A percentile compares a stretch with the other conserved stretches of the same genome.
Evolutionary conservation across 2,113 vertebrate genomes (phyloP).

Genomic region (Hyperopisus bebe): DNA sequence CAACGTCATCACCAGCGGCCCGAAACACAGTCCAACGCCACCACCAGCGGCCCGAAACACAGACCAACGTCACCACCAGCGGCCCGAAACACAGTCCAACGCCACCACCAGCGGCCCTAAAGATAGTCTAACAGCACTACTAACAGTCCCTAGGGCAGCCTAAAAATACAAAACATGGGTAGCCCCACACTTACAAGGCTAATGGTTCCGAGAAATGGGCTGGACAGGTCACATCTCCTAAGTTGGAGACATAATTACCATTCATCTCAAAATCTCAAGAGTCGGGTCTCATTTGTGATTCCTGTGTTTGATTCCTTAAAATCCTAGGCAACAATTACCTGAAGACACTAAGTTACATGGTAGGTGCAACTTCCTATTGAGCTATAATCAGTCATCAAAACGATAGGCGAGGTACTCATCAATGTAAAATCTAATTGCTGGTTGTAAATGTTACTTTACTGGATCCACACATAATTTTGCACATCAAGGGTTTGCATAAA

Average conservation of each 20-base stretch:
- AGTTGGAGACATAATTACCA: not conserved
- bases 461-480: not conserved
- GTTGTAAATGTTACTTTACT: not conserved
- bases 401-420: not conserved
- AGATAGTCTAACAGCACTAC: not conserved
- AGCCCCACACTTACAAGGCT: not conserved
- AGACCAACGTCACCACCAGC: not conserved
- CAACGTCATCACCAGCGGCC: not conserved
- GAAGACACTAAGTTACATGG: not conserved
- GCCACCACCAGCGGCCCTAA: not conserved
- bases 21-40: not conserved
- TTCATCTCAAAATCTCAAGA: not conserved
- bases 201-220: not conserved
- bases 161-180: not conserved
- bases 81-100: not conserved
- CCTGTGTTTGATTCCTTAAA: not conserved
- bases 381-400: not conserved
- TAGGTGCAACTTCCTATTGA: not conserved
- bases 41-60: not conserved
- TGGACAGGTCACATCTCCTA: not conserved
- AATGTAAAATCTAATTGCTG: not conserved
- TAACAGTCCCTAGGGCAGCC: not conserved
- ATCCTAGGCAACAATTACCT: not conserved
- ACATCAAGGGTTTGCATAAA: slow-evolving; percentile 26
- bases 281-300: not conserved